These are phyloP conservation scores for Crossaster papposus DNA, from an alignment of 53 echinoderm and acorn worm genomes.

Conservation along the genomic window DNA sequence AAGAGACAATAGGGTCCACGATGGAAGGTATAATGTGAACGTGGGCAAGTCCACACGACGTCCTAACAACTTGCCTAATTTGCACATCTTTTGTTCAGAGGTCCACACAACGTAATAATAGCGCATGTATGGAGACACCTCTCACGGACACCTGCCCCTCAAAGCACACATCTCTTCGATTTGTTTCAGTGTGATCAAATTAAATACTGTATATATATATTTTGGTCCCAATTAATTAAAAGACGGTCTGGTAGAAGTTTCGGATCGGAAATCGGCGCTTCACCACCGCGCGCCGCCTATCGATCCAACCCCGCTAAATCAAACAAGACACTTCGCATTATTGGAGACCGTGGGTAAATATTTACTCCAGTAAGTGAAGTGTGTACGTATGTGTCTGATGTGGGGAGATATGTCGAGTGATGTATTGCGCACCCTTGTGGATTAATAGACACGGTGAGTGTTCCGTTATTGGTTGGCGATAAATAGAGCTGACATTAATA, in stretches of 20 bases:
- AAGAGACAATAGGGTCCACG: too few species aligned
- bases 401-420: not conserved
- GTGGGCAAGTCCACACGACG: too few species aligned
- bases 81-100: too few species aligned
- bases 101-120: too few species aligned
- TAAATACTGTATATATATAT: not conserved
- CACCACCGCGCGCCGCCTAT: not conserved
- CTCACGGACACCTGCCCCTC: not conserved
- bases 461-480: not conserved
- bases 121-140: too few species aligned
- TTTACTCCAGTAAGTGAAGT: constrained; percentile 12
- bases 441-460: not conserved
- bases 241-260: not conserved
- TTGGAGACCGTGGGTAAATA: not conserved
- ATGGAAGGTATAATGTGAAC: too few species aligned
- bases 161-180: not conserved
- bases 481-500: not conserved
- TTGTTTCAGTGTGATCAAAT: not conserved
- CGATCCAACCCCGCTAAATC: not conserved
- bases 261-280: not conserved
- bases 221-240: not conserved
- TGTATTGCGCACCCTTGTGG: not conserved
- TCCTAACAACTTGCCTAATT: too few species aligned
- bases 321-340: not conserved
- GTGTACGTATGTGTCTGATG: not conserved